Evolutionary conservation across 92 coral and sea anemone species (phyloP), one percentile per base, ranked within the genome.

Genomic region (Zoanthus solanderi): DNA sequence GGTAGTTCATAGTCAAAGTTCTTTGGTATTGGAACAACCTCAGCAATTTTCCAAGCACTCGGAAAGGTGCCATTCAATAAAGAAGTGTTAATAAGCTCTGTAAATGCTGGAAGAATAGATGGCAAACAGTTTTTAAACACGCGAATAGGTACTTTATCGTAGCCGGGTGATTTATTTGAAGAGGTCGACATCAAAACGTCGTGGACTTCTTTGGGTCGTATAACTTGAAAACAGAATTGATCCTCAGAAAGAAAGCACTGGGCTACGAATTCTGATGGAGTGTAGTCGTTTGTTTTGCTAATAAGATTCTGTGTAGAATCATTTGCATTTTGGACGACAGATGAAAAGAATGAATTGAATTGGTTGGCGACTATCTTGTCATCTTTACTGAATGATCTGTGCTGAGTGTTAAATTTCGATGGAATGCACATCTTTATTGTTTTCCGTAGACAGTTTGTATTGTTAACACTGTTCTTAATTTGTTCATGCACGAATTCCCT

Each of bases 41-140:
- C 89, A 2, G 73, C 84, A n/a, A 45, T 86, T 44, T 86, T 86
- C 89, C 89, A 86, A 16, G 52, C 84, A 23, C 18, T 9, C 3
- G 84, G 84, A 58, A 79, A 79, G 10, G 72, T 57, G 46, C 50
- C 37, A 6, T n/a, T 79, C 48, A 31, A 23, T 18, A 80, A 80
- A 9, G 85, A 80, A 53, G 44, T 7, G 72, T 80, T 32, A 13
- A 80, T 80, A 6, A 80, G 71, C 9, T 48, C 52, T 32, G 74
- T 61, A 7, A 80, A 28, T 11, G 85, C 34, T n/a, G 45, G 7
- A 37, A 80, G 50, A 61, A 80, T 58, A 58, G 60, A 48, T n/a
- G 85, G 85, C 15, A 80, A 72, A 72, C 74, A 80, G 42, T 31
- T 52, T 80, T 58, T 80, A 0, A 80, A 30, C 23, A 80, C 74